These are phyloP conservation scores for Kryptolebias marmoratus DNA, from an alignment of 2,113 vertebrate species.

Conservation along the genomic window DNA sequence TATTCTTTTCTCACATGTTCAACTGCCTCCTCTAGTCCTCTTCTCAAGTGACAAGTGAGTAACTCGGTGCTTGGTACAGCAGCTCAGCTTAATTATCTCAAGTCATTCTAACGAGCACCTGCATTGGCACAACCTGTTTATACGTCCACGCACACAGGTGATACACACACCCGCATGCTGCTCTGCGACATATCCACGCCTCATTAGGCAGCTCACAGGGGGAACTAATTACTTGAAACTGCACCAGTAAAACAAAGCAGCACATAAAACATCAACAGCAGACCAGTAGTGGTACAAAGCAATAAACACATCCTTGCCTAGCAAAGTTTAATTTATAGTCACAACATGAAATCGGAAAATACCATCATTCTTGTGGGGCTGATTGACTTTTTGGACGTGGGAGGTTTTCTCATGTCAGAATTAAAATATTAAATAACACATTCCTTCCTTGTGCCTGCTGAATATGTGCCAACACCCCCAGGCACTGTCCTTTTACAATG, in stretches of 20 bases:
- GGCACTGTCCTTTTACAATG: slow-evolving; percentile 24
- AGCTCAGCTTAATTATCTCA: slow-evolving; percentile 60
- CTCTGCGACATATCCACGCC: slow-evolving; percentile 69
- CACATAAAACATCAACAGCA: slow-evolving; percentile 58
- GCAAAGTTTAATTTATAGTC: slow-evolving; percentile 18
- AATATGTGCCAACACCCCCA: slow-evolving; percentile 3
- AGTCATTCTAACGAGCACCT: slow-evolving; percentile 54
- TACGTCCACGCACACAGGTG: slow-evolving; percentile 19
- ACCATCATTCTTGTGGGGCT: slow-evolving; percentile 8
- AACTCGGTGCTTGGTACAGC: slow-evolving; percentile 30
- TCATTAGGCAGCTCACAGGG: slow-evolving; percentile 77
- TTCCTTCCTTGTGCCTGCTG: slow-evolving; percentile 9
- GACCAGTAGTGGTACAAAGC: slow-evolving; percentile 37
- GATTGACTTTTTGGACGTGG: slow-evolving; percentile 11
- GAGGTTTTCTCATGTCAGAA: slow-evolving; percentile 5
- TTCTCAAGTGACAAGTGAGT: slow-evolving; percentile 49
- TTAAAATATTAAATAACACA: slow-evolving; percentile 23
- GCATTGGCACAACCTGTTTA: slow-evolving; percentile 3
- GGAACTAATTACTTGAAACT: slow-evolving; percentile 79
- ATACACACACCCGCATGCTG: slow-evolving; percentile 45
- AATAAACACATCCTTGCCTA: slow-evolving; percentile 55
- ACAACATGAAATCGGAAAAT: slow-evolving; percentile 11
- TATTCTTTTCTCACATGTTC: neutral
- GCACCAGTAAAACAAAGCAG: slow-evolving; percentile 70
- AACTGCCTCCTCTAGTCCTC: neutral